Percentiles rank a stretch among this genome's conserved stretches.
These are phyloP conservation scores for Passer montanus DNA, from an alignment of 2,113 vertebrate species.

Conservation along the genomic window DNA sequence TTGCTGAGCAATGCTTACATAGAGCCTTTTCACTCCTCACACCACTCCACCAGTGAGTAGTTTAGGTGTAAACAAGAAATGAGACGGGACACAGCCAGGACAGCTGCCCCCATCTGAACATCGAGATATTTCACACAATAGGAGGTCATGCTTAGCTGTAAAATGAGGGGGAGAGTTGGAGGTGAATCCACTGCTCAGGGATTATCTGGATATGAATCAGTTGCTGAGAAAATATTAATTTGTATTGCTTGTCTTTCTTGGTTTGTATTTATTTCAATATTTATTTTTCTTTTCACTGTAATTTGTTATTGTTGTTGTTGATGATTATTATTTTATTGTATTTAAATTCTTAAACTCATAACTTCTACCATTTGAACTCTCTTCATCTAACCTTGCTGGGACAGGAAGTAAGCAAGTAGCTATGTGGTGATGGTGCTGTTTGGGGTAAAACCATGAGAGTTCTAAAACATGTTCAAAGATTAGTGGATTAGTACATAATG, in stretches of 20 bases:
- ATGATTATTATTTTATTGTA: not conserved
- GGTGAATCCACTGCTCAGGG: not conserved
- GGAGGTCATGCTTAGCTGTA: not conserved
- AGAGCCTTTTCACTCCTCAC: not conserved
- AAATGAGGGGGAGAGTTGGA: not conserved
- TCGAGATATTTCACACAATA: not conserved
- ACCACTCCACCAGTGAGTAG: not conserved
- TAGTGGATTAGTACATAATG: accelerated
- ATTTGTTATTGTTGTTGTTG: not conserved
- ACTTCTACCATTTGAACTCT: accelerated
- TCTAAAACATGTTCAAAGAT: not conserved
- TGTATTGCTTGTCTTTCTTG: not conserved
- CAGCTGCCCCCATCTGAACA: not conserved
- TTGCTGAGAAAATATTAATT: not conserved
- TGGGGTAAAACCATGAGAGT: not conserved
- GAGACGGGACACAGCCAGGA: not conserved
- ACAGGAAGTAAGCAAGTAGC: not conserved
- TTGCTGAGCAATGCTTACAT: not conserved
- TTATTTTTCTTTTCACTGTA: not conserved
- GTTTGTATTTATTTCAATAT: not conserved
- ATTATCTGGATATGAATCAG: not conserved
- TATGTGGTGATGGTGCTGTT: not conserved
- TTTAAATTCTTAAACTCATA: not conserved
- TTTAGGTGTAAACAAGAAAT: not conserved
- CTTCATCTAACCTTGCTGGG: not conserved